Evolutionary conservation across 2,113 vertebrate species (phyloP), one percentile per base, ranked within the genome.

Genomic region (Nansenia antarctica): DNA sequence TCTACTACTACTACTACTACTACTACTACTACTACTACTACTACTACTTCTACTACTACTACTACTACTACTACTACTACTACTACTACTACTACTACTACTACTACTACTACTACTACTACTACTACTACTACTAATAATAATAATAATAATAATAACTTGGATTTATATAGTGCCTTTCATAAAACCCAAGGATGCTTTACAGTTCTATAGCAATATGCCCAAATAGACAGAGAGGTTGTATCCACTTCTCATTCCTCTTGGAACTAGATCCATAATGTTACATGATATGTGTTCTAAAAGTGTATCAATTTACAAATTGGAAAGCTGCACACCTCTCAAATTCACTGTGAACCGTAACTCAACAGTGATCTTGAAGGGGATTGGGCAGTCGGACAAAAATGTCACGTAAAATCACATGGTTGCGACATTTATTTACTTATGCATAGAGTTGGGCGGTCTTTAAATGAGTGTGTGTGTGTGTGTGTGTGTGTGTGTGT

Each of bases 361-460:
- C 3, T 39, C n/a, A 45, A 55, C 64, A 64, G 75, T 35, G 37
- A 82, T 78, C 54, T 60, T 59, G 47, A 58, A 53, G 32, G 42
- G 55, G 65, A 72, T 5, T 45, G 42, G 63, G 31, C 22, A 54
- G 59, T 53, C 76, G 37, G 11, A 67, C 66, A 65, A 34, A 20
- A 65, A 76, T 65, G 58, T 59, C 66, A 61, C 73, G 15, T 61
- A 61, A 37, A 80, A 84, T 90, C 83, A 84, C 84, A 86, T 77
- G 78, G 70, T 62, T 78, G 66, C 73, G 82, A 78, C 83, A 81
- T 84, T 85, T 78, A 78, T 80, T 84, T 78, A 77, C 81, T 75
- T 73, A 11, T 78, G 74, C 84, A 73, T 74, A 76, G 68, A 79
- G 79, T 60, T 79, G 82, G 84, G 85, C 82, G 70, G 80, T 80